Conservation (phyloP, 2,888 invertebrate genomes). For the Volucella zonaria region DNA sequence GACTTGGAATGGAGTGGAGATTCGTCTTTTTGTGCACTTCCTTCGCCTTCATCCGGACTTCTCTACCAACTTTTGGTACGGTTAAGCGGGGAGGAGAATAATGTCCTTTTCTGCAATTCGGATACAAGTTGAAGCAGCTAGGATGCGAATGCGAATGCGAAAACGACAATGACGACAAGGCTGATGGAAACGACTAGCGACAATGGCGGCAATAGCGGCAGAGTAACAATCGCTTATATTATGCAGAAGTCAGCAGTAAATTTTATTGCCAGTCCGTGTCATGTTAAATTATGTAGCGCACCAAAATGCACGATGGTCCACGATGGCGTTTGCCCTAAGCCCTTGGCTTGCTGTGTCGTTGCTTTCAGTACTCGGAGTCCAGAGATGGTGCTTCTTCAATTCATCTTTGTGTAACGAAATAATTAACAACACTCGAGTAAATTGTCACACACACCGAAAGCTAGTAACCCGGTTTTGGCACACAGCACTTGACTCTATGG, state of each 20-base stretch:
- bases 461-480: conserved; percentile 27
- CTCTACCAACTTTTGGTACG: neutral
- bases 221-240: conserved; percentile 76
- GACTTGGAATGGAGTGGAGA: conserved; percentile 2
- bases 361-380: conserved; percentile 21
- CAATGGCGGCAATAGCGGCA: conserved; percentile 35
- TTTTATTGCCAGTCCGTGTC: conserved; percentile 82
- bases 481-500: conserved; percentile 4
- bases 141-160: conserved; percentile 36
- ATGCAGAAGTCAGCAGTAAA: conserved; percentile 81
- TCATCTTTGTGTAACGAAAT: conserved; percentile 69
- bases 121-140: conserved; percentile 35
- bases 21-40: conserved; percentile 20
- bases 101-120: conserved; percentile 14
- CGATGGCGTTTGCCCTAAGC: conserved; percentile 16
- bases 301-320: conserved; percentile 53
- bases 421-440: conserved; percentile 72
- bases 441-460: conserved; percentile 66
- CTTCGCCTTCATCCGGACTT: neutral
- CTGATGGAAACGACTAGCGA: conserved; percentile 31
- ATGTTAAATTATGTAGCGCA: conserved; percentile 80
- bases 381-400: conserved; percentile 36
- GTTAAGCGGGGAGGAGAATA: neutral
- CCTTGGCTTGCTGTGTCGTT: conserved; percentile 9
- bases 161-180: conserved; percentile 12